These are phyloP conservation scores for Gymnarchus niloticus DNA, from an alignment of 2,113 vertebrate genomes.

Conservation along the genomic window DNA sequence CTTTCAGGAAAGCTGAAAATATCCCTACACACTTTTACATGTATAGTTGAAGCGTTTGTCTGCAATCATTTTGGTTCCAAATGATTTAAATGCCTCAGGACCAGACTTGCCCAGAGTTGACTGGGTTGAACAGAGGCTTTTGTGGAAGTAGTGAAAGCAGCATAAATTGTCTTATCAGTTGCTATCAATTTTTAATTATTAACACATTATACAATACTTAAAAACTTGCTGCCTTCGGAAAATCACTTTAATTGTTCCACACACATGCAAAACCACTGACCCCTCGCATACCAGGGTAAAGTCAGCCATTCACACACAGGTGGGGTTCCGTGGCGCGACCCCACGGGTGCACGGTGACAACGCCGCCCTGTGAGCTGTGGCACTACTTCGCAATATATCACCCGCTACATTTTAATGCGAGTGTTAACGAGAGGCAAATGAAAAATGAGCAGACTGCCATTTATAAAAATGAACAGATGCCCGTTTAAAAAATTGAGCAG, in stretches of 20 bases:
- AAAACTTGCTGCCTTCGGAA: background rate
- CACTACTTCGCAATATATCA: too few relatives aligned
- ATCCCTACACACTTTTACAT: too few relatives aligned
- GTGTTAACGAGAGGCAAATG: background rate
- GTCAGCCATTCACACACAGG: background rate
- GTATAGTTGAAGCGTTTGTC: too few relatives aligned
- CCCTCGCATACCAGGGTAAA: background rate
- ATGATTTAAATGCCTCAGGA: too few relatives aligned
- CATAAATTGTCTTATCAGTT: background rate
- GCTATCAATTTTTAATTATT: background rate
- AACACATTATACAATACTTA: background rate
- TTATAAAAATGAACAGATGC: background rate
- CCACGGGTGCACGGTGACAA: background rate
- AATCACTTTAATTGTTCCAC: too few relatives aligned
- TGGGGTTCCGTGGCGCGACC: background rate
- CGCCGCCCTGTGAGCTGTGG: background rate
- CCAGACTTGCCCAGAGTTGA: background rate
- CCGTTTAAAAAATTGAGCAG: background rate
- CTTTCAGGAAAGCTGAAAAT: too few relatives aligned
- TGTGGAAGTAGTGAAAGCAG: background rate
- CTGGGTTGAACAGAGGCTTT: background rate
- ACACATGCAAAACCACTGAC: background rate
- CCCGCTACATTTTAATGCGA: background rate
- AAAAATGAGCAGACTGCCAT: background rate
- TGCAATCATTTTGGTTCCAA: too few relatives aligned